Base-by-base conservation (phyloP, 2,113 vertebrate genomes). In the Taurulus bubalis region DNA sequence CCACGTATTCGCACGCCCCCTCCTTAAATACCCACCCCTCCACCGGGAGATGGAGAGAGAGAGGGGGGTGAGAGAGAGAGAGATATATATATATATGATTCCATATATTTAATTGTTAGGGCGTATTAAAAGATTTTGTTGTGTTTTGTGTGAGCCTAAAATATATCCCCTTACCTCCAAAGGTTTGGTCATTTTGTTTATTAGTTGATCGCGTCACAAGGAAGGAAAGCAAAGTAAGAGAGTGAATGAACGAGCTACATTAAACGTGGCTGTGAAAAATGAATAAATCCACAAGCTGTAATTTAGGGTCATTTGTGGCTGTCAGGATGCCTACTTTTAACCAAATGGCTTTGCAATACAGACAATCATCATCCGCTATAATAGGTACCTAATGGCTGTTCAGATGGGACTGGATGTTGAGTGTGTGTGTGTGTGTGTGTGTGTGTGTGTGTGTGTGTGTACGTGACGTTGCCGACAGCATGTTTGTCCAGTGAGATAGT, bases 401-500 rank as follows among this genome's bases (percentile, higher is more conserved):
- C 49, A 74, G 82, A 83, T 91, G 77, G 74, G 69, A 64, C 67
- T 80, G 71, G 55, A 74, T 84, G 74, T 53, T 59, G 38, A 32
- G 30, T 70, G 66, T 67, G 73, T 42, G 70, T 20, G 32, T 71
- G 32, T n/a, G 58, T 56, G 72, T 38, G 63, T 67, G 32, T n/a
- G 59, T 62, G 72, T 55, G 58, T 71, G 26, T 40, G 56, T 67
- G 71, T 36, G 62, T 82, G 59, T 45, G 63, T 26, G 59, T 18
- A 24, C 34, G 36, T 53, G 42, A 4, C 64, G 47, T 71, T 53
- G 81, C 73, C 70, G 82, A 87, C 85, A 87, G 81, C 67, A 60
- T 93, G 88, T 92, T 92, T 93, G 92, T 85, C 79, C 90, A 89
- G 74, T 88, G 87, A 92, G 90, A 93, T 91, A 80, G 69, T 83